Base-by-base conservation (phyloP, 2,797 vertebrate genomes). In the Melanotaenia parkinsoni region DNA sequence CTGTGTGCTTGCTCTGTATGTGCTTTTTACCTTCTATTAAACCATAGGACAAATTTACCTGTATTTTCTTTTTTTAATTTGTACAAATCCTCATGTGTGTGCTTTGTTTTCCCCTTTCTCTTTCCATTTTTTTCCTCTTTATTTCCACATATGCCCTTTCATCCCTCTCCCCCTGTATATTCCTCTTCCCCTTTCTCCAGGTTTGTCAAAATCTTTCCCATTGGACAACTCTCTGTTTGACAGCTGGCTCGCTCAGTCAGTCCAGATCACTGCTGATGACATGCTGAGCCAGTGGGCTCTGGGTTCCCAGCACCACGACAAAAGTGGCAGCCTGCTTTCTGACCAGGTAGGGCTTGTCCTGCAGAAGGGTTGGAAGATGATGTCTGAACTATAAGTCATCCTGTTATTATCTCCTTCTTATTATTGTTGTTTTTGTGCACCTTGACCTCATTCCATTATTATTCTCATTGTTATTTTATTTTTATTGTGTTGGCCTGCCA, bases 261-360 rank as follows among this genome's bases (percentile, higher is more conserved):
- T 99, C 63, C 97, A 99, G 93, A 99, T 98, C 93, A 97, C 97
- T 0, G 95, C 98, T 0, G 97, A 99, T 60, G 97, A 98, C 93
- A 95, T 98, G 96, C 95, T 97, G 94, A 96, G 96, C 22, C 96
- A 97, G 83, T 99, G 98, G 98, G 94, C 97, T 20, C 93, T 99
- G 66, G 96, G 95, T 65, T 94, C 94, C 0, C 94, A 95, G 74
- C 95, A 96, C 77, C 94, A 94, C 56, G 96, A 96, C 89, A 94
- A 94, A 65, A 94, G 95, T 0, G 93, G 95, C 0, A 96, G 96
- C 74, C 94, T 96, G 79, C 96, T 98, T 57, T 97, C 97, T 0
- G 96, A 98, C 89, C 96, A 98, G 91, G 92, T 93, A 83, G 45
- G 77, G 24, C 57, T 65, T 64, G 51, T 58, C 43, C 53, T n/a